phyloP scores from a whole-genome alignment of 2,888 invertebrate genomes.

The Leptinotarsa haldemani region DNA sequence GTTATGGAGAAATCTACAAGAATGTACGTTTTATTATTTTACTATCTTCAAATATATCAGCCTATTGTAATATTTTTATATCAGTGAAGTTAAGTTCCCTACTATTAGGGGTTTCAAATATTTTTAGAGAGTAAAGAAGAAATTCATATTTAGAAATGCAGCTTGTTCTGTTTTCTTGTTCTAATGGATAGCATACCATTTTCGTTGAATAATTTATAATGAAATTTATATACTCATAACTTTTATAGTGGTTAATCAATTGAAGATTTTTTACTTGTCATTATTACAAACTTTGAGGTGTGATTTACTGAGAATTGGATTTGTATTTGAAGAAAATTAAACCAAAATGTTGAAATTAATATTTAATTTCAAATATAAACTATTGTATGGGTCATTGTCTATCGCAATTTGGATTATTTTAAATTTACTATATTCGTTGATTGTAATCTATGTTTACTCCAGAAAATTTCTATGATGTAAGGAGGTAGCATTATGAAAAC shows the following conservation, averaged over 20 bases:
- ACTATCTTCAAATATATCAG: background rate
- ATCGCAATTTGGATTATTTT: background rate
- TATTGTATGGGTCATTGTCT: constrained; percentile 9
- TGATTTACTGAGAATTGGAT: background rate
- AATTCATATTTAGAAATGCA: background rate
- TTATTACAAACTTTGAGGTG: background rate
- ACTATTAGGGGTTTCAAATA: background rate
- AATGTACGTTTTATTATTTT: background rate
- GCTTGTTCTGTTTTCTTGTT: background rate
- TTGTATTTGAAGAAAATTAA: constrained; percentile 1
- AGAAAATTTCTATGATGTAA: background rate
- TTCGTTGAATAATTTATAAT: constrained; percentile 1
- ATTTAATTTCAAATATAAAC: background rate
- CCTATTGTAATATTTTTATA: too few species aligned
- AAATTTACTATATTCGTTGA: constrained; percentile 8
- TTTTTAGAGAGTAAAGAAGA: background rate
- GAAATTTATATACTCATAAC: constrained; percentile 3
- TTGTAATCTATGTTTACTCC: constrained; percentile 3
- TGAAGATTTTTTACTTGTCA: background rate
- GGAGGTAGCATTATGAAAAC: background rate
- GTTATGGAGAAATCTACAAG: constrained; percentile 29
- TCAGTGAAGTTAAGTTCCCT: too few species aligned
- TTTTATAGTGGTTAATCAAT: constrained; percentile 1
- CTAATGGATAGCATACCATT: background rate
- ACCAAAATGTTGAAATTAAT: constrained; percentile 5